Conservation (phyloP, 2,797 vertebrate genomes). For the Crax fasciolata region DNA sequence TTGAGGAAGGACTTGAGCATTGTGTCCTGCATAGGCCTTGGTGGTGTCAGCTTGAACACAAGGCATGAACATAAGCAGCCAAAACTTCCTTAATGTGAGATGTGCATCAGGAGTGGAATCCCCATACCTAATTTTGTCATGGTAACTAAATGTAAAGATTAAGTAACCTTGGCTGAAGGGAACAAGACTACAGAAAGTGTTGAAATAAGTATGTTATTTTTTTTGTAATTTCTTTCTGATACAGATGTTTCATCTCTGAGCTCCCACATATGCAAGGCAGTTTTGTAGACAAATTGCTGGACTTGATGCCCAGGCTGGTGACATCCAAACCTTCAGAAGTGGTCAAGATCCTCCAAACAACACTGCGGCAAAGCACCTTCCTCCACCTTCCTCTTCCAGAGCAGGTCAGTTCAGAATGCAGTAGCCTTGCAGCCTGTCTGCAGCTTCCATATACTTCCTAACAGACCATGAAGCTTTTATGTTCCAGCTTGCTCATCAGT, state of each 20-base stretch:
- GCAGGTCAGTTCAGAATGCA: conserved; percentile 82
- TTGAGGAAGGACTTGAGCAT: not conserved
- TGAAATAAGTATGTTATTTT: not conserved
- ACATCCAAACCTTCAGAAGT: conserved; percentile 92
- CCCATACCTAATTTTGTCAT: not conserved
- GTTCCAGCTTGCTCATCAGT: not conserved
- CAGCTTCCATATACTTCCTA: not conserved
- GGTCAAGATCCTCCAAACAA: conserved; percentile 94
- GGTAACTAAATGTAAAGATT: not conserved
- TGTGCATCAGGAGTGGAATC: not conserved
- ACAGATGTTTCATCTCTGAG: conserved; percentile 91
- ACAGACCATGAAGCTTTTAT: not conserved
- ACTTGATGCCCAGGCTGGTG: conserved; percentile 92
- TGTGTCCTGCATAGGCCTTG: not conserved
- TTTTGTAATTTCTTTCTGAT: not conserved
- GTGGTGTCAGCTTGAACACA: not conserved
- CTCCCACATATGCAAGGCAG: conserved; percentile 94
- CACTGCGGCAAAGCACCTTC: conserved; percentile 91
- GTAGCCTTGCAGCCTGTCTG: not conserved
- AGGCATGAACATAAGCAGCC: not conserved
- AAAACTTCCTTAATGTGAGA: not conserved
- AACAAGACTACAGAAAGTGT: not conserved
- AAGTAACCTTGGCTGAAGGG: not conserved
- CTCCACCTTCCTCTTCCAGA: conserved; percentile 91
- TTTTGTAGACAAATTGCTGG: conserved; percentile 94